Conservation (phyloP, 2,797 vertebrate genomes). For the Adelosebastes latens region DNA sequence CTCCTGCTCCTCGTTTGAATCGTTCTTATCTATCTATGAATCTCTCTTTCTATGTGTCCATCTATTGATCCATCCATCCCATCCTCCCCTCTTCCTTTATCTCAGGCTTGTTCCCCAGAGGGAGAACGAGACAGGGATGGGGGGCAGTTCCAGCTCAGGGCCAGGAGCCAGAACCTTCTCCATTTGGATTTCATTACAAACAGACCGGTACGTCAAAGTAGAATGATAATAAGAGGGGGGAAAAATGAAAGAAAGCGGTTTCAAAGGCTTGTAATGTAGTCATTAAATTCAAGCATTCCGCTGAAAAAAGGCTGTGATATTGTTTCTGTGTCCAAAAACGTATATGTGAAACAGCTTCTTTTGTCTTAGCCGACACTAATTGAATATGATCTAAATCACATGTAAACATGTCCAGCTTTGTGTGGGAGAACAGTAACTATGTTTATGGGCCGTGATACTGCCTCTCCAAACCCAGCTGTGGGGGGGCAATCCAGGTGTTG, state of each 20-base stretch:
- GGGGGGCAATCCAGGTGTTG: conserved; percentile 49
- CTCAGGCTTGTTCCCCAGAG: conserved; percentile 17
- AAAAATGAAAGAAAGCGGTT: conserved; percentile 31
- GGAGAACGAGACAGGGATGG: neutral
- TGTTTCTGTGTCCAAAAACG: conserved; percentile 39
- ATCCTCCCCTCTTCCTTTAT: conserved; percentile 37
- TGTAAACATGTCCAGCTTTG: neutral
- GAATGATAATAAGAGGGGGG: conserved; percentile 62
- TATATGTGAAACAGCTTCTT: conserved; percentile 56
- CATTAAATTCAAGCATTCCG: conserved; percentile 66
- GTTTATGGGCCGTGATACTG: conserved; percentile 57
- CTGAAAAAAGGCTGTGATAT: conserved; percentile 26
- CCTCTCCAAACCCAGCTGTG: conserved; percentile 20
- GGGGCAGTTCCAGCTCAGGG: conserved; percentile 41
- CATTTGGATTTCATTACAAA: conserved; percentile 81
- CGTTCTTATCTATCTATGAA: conserved; percentile 37
- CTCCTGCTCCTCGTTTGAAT: conserved; percentile 24
- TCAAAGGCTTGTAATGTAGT: conserved; percentile 70
- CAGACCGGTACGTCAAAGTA: conserved; percentile 61
- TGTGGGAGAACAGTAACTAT: conserved; percentile 31
- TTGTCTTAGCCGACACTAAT: conserved; percentile 25
- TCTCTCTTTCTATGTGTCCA: conserved; percentile 31
- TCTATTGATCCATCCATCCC: conserved; percentile 53
- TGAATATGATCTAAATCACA: conserved; percentile 50
- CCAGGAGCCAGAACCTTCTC: conserved; percentile 60